phyloP scores from a whole-genome alignment of 2,113 vertebrate species.

The Solea senegalensis region DNA sequence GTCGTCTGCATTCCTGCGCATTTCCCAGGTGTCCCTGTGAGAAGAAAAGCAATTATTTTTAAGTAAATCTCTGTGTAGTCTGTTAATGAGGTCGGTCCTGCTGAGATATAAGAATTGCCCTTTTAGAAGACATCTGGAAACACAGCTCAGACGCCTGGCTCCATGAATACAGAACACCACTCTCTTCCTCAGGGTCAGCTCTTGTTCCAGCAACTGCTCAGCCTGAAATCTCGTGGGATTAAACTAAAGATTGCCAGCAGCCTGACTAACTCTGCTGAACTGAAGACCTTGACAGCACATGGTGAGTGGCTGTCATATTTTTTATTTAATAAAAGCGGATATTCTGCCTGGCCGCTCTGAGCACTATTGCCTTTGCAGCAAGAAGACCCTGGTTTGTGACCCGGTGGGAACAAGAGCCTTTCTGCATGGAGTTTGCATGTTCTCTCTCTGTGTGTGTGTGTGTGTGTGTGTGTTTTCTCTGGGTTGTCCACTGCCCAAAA shows the following conservation, averaged over 20 bases:
- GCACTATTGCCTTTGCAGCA: too few relatives aligned
- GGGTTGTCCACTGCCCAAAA: too few relatives aligned
- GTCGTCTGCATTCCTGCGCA: not conserved
- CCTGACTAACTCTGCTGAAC: slow-evolving; percentile 70
- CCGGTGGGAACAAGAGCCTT: too few relatives aligned
- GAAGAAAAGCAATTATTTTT: slow-evolving; percentile 52
- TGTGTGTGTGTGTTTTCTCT: too few relatives aligned
- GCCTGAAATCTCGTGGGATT: slow-evolving; percentile 71
- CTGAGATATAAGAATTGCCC: slow-evolving; percentile 21
- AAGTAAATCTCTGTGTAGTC: slow-evolving; percentile 24
- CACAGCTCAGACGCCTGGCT: not conserved
- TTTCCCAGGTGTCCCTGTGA: slow-evolving; percentile 20
- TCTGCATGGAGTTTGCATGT: too few relatives aligned
- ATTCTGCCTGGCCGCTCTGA: too few relatives aligned
- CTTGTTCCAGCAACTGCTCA: slow-evolving; percentile 76
- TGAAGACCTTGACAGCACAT: slow-evolving; percentile 66
- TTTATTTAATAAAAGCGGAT: slow-evolving; percentile 11
- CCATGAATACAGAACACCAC: slow-evolving; percentile 19
- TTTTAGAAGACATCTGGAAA: slow-evolving; percentile 22
- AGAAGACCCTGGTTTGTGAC: too few relatives aligned
- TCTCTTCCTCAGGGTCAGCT: slow-evolving; percentile 73
- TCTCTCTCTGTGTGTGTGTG: too few relatives aligned
- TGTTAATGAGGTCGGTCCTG: slow-evolving; percentile 48
- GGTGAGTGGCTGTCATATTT: slow-evolving; percentile 61
- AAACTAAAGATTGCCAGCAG: slow-evolving; percentile 77